Conservation (phyloP, 2,888 invertebrate genomes). For the Drosophila ustulata region DNA sequence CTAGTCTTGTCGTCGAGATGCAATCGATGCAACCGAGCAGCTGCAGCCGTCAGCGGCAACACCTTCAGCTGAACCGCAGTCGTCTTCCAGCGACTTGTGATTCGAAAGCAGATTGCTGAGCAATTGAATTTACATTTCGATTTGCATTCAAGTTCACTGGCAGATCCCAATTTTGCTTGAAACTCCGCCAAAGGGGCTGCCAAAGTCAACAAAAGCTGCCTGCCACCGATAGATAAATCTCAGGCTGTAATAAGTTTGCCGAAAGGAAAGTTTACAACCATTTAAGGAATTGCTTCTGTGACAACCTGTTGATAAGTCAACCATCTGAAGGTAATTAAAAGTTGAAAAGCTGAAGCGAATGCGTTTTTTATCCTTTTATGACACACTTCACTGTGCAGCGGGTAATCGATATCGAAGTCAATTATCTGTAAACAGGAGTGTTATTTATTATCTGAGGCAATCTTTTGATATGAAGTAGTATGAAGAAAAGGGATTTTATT, state of each 20-base stretch:
- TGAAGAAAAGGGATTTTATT: no score
- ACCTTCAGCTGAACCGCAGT: conserved; percentile 36
- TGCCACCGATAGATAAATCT: conserved; percentile 29
- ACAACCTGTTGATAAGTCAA: conserved; percentile 7
- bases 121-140: conserved; percentile 56
- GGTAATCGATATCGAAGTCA: background rate
- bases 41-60: conserved; percentile 29
- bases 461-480: no score
- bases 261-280: conserved; percentile 18
- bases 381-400: background rate
- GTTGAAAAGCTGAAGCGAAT: background rate
- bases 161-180: conserved; percentile 38
- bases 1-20: background rate
- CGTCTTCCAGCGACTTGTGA: conserved; percentile 13
- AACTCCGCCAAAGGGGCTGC: conserved; percentile 1
- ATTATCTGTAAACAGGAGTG: background rate
- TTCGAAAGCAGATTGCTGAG: conserved; percentile 22
- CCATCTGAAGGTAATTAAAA: conserved; percentile 15
- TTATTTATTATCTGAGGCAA: no score
- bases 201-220: background rate
- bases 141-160: conserved; percentile 54
- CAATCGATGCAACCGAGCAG: conserved; percentile 21
- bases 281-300: conserved; percentile 20
- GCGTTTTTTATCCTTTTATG: background rate
- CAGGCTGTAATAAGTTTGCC: conserved; percentile 12